Conservation (phyloP, 1,140 invertebrate species). For the Zaprionus nigranus region DNA sequence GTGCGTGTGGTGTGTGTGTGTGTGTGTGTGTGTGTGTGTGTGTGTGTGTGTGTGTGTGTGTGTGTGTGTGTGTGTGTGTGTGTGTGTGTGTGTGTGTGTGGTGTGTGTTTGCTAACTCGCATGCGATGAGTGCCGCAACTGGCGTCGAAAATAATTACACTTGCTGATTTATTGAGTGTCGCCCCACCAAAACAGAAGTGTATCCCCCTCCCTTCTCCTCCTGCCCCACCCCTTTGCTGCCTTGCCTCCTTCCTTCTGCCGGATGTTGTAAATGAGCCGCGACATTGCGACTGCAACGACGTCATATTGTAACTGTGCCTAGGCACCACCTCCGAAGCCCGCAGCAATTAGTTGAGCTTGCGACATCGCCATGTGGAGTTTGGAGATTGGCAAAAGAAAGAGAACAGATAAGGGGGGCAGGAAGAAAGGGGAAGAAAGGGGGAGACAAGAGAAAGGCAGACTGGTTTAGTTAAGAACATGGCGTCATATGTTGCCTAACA, state of each 20-base stretch:
- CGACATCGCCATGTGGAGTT: too few species aligned
- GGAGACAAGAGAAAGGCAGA: background rate
- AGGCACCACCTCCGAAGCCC: background rate
- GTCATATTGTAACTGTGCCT: conserved; percentile 44
- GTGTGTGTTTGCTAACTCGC: conserved; percentile 36
- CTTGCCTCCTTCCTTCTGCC: background rate
- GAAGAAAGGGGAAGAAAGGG: background rate
- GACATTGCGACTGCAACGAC: conserved; percentile 69
- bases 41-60: background rate
- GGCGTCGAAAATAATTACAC: conserved; percentile 80
- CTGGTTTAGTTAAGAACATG: background rate
- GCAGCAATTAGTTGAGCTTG: conserved; percentile 10
- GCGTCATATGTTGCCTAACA: background rate
- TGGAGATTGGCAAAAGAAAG: background rate
- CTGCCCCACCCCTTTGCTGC: background rate
- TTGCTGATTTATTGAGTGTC: conserved; percentile 81
- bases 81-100: conserved; percentile 10
- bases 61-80: conserved; percentile 4
- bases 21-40: background rate
- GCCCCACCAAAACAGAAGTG: conserved; percentile 16
- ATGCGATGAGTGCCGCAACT: conserved; percentile 47
- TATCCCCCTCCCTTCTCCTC: background rate
- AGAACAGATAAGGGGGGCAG: too few species aligned
- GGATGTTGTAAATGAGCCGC: conserved; percentile 75
- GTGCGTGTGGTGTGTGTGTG: background rate